phyloP scores from a whole-genome alignment of 2,797 vertebrate genomes.

The Sebastes aleutianus region DNA sequence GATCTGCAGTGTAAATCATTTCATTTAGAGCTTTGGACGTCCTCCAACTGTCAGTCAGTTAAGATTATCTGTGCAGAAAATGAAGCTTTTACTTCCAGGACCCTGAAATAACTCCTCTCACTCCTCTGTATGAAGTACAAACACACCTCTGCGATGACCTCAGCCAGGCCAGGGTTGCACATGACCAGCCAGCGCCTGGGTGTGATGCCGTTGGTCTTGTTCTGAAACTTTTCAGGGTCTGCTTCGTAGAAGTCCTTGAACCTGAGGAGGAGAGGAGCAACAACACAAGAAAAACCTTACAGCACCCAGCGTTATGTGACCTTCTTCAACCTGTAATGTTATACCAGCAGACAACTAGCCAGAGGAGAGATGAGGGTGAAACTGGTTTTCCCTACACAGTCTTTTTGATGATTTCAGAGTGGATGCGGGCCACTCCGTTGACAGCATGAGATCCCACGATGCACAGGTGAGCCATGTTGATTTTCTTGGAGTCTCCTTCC shows the following conservation, averaged over 20 bases:
- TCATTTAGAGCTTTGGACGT: neutral
- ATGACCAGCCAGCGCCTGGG: slow-evolving; percentile 91
- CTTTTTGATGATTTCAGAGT: slow-evolving; percentile 92
- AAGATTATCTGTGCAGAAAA: neutral
- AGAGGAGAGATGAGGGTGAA: neutral
- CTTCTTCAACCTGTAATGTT: neutral
- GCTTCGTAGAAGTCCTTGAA: slow-evolving; percentile 83
- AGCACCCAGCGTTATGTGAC: neutral
- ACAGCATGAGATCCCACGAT: slow-evolving; percentile 93
- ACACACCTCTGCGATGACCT: slow-evolving; percentile 88
- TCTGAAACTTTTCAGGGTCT: slow-evolving; percentile 91
- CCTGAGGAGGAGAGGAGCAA: slow-evolving; percentile 26
- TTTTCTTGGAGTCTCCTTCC: slow-evolving; percentile 87
- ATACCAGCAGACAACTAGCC: too few species aligned
- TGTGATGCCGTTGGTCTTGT: slow-evolving; percentile 93
- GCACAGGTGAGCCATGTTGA: slow-evolving; percentile 97
- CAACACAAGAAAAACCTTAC: neutral
- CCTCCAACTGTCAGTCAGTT: neutral
- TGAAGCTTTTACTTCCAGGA: neutral
- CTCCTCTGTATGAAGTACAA: neutral
- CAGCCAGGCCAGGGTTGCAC: slow-evolving; percentile 91
- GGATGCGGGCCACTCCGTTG: slow-evolving; percentile 93
- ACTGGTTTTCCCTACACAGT: slow-evolving; percentile 82
- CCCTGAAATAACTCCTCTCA: neutral
- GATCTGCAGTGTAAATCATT: neutral